phyloP scores from a whole-genome alignment of 2,888 invertebrate species.

The Autographa pulchrina region DNA sequence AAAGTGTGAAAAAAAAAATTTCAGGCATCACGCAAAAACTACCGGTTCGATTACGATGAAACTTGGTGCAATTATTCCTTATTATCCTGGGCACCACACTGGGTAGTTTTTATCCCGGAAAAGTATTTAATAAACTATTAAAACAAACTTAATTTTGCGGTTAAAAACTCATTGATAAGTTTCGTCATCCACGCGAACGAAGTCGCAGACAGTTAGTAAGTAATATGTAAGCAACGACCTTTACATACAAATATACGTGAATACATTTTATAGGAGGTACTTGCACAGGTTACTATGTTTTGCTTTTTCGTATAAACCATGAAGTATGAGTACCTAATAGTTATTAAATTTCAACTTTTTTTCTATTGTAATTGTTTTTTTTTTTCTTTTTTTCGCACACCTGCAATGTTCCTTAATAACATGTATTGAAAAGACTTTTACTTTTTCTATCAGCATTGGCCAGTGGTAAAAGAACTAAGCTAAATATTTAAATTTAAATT shows the following conservation, averaged over 20 bases:
- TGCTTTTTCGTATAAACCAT: conserved; percentile 19
- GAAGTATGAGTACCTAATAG: conserved; percentile 3
- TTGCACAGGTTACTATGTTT: not conserved
- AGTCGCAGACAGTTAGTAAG: no score
- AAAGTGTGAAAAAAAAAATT: no score
- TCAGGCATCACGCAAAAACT: no score
- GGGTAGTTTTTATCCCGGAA: no score
- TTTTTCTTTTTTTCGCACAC: conserved; percentile 19
- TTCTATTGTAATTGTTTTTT: conserved; percentile 14
- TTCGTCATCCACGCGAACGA: no score
- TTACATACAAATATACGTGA: not conserved
- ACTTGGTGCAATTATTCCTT: no score
- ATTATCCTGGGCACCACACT: no score
- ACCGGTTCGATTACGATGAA: no score
- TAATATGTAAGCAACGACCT: not conserved
- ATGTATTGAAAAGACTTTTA: conserved; percentile 4
- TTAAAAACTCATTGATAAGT: no score
- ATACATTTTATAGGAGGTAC: not conserved
- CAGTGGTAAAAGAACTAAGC: conserved; percentile 16
- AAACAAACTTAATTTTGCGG: no score
- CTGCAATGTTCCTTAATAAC: conserved; percentile 9
- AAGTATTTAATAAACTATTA: no score
- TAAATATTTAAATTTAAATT: not conserved
- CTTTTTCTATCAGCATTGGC: conserved; percentile 1
- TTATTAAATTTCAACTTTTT: conserved; percentile 8